A percentile compares a stretch with the other conserved stretches of the same genome.
Evolutionary conservation across 2,113 vertebrate genomes (phyloP).

Genomic region (Ascaphus truei): DNA sequence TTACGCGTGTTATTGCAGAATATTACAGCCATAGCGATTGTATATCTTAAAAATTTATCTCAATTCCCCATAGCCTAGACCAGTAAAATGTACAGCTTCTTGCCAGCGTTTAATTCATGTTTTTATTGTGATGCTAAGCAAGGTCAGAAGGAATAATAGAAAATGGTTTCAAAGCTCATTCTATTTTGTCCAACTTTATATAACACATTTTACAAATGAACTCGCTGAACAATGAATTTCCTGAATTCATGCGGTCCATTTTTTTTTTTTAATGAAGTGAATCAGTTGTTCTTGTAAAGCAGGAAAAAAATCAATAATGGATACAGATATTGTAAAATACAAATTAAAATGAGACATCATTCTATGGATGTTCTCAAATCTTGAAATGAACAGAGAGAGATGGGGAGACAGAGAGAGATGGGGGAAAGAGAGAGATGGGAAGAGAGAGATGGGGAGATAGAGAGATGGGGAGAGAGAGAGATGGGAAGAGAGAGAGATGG

Average conservation of each 20-base stretch:
- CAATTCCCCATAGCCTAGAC: background rate
- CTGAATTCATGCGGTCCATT: background rate
- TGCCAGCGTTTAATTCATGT: conserved; percentile 23
- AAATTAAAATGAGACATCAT: no score
- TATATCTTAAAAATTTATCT: conserved; percentile 7
- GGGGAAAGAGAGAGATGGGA: no score
- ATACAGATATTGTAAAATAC: no score
- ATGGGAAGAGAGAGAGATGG: no score
- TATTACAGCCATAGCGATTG: background rate
- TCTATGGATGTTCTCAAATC: no score
- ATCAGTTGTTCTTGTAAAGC: no score
- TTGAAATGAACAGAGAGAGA: no score
- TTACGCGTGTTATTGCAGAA: background rate
- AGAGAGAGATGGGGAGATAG: no score
- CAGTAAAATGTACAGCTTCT: background rate
- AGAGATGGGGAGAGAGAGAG: no score
- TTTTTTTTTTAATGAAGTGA: no score
- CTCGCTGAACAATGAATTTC: background rate
- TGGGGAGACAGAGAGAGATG: no score
- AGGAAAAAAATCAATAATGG: no score
- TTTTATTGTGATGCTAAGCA: conserved; percentile 22
- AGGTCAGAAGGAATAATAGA: conserved; percentile 10
- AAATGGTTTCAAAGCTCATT: background rate
- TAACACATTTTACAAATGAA: background rate
- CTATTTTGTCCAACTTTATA: background rate